phyloP scores from a whole-genome alignment of 2,113 vertebrate genomes.

The Dromas ardeola region DNA sequence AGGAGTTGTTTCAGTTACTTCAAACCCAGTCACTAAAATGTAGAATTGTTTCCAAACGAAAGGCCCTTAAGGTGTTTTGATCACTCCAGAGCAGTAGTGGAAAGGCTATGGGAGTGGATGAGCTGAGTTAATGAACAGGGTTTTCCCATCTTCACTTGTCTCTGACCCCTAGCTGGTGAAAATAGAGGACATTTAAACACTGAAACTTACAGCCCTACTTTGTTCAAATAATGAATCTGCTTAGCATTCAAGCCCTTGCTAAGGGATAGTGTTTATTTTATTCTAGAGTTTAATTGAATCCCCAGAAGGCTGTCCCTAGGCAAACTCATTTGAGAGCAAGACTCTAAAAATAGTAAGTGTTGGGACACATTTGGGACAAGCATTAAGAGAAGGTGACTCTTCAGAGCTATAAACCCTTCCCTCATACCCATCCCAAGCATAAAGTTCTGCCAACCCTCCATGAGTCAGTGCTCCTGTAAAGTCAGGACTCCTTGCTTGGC shows the following conservation, averaged over 20 bases:
- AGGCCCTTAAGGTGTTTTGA: neutral
- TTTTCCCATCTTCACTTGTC: neutral
- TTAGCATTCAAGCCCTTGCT: conserved; percentile 22
- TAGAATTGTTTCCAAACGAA: neutral
- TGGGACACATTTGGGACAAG: neutral
- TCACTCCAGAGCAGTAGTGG: neutral
- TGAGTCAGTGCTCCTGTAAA: neutral
- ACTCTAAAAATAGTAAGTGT: neutral
- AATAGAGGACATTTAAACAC: conserved; percentile 15
- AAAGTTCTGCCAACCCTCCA: neutral
- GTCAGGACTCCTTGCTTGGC: neutral
- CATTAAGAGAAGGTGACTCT: conserved; percentile 11
- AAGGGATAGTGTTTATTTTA: conserved; percentile 28
- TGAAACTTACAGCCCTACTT: neutral
- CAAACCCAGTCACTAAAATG: neutral
- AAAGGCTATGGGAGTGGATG: neutral
- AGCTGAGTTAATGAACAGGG: neutral
- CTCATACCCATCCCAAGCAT: neutral
- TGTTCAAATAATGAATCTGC: conserved; percentile 7
- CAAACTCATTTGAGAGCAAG: neutral
- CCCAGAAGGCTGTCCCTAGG: conserved; percentile 8
- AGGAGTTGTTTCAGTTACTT: neutral
- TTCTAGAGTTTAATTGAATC: conserved; percentile 38
- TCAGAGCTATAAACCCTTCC: neutral
- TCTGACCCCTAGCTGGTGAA: neutral